phyloP scores from a whole-genome alignment of 2,888 invertebrate species.

The Rhagium mordax region DNA sequence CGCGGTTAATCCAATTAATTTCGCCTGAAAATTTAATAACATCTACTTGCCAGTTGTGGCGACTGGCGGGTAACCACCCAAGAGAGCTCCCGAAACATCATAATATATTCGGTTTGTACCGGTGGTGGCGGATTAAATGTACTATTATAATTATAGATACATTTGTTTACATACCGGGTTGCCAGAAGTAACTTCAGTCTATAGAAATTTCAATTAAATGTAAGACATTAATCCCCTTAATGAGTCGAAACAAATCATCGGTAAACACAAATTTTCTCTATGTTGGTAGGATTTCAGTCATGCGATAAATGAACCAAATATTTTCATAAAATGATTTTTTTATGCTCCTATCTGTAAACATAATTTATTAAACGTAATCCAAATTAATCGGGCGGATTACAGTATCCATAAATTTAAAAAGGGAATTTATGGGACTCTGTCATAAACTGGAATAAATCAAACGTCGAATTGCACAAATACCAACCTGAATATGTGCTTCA shows the following conservation, averaged over 20 bases:
- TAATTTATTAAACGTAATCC: not conserved
- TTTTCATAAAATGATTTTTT: not conserved
- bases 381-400: not conserved
- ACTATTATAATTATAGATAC: no score
- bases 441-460: not conserved
- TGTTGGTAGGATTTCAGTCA: not conserved
- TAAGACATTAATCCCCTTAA: no score
- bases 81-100: no score
- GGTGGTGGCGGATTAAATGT: no score
- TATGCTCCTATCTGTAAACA: not conserved
- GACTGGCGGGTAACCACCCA: no score
- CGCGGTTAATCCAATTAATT: no score
- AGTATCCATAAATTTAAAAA: conserved; percentile 4
- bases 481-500: not conserved
- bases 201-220: no score
- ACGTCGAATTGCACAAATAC: not conserved
- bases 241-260: not conserved
- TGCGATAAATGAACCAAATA: not conserved
- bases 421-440: not conserved
- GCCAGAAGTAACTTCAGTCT: no score
- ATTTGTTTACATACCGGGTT: no score
- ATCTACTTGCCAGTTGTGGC: no score
- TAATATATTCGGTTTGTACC: no score
- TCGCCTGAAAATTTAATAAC: no score
- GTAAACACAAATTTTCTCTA: not conserved